Evolutionary conservation across 1,140 invertebrate genomes (phyloP).

Genomic region (Pygmarrhopalites habei): DNA sequence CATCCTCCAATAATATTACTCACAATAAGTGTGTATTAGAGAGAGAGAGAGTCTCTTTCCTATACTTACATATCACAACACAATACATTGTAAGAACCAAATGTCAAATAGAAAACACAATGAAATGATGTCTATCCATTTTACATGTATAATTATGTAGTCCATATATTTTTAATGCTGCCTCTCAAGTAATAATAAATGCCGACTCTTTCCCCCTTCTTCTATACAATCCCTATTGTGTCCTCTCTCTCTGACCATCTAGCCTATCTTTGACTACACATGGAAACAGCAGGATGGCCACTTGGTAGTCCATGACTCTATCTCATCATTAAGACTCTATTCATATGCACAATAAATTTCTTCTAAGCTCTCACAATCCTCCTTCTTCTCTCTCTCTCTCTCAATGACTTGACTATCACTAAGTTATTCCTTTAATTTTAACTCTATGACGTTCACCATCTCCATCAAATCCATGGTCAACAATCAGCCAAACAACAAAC

Average conservation of each 20-base stretch:
- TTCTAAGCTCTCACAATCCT: neutral
- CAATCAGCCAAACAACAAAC: no score
- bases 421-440: no score
- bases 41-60: neutral
- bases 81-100: no score
- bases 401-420: conserved; percentile 7
- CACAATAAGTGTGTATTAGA: neutral
- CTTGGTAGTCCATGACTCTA: conserved; percentile 11
- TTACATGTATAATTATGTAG: no score
- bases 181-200: conserved; percentile 2
- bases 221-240: no score
- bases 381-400: neutral
- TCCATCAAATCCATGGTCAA: no score
- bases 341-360: conserved; percentile 8
- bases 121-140: neutral
- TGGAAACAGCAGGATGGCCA: no score
- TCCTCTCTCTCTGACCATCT: no score
- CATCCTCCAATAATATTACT: neutral
- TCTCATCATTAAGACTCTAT: conserved; percentile 13
- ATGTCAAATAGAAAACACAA: conserved; percentile 2
- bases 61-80: no score
- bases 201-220: neutral
- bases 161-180: conserved; percentile 4
- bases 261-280: no score
- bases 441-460: no score